A percentile compares a stretch with the other conserved stretches of the same genome.
These are phyloP conservation scores for Chironomus tentans DNA, from an alignment of 2,888 invertebrate species.

Conservation along the genomic window DNA sequence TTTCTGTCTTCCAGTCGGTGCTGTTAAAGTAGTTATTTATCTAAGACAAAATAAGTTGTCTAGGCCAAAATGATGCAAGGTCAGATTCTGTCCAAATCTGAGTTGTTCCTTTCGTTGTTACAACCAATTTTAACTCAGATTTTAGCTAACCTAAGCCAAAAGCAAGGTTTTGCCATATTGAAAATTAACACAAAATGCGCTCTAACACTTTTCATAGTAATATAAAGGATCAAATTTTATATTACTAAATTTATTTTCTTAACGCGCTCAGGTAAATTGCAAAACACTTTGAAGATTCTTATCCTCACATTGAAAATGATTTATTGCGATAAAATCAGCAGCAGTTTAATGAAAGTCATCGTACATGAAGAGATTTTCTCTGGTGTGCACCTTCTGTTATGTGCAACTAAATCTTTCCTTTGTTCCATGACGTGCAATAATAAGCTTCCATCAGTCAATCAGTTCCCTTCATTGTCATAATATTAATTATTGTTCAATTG, in stretches of 20 bases:
- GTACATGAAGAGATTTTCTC: conserved; percentile 3
- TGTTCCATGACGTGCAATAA: neutral
- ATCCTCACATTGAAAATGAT: neutral
- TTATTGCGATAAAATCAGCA: conserved; percentile 23
- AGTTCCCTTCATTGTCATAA: neutral
- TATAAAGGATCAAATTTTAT: neutral
- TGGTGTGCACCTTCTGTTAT: neutral
- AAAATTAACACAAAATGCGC: too few relatives aligned
- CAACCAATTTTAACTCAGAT: too few relatives aligned
- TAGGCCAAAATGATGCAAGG: too few relatives aligned
- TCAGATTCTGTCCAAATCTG: too few relatives aligned
- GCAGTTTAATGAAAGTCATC: conserved; percentile 19
- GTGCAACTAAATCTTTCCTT: neutral
- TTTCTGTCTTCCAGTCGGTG: too few relatives aligned
- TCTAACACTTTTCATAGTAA: neutral
- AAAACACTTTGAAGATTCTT: neutral
- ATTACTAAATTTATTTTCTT: too few relatives aligned
- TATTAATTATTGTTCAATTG: neutral
- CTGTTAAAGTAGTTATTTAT: too few relatives aligned
- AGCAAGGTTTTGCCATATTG: too few relatives aligned
- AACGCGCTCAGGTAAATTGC: conserved; percentile 16
- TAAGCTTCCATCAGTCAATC: neutral
- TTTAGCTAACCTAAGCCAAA: too few relatives aligned
- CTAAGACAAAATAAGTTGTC: too few relatives aligned
- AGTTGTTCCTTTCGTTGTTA: too few relatives aligned